Evolutionary conservation across 2,113 vertebrate genomes (phyloP).

Genomic region (Fulica atra): DNA sequence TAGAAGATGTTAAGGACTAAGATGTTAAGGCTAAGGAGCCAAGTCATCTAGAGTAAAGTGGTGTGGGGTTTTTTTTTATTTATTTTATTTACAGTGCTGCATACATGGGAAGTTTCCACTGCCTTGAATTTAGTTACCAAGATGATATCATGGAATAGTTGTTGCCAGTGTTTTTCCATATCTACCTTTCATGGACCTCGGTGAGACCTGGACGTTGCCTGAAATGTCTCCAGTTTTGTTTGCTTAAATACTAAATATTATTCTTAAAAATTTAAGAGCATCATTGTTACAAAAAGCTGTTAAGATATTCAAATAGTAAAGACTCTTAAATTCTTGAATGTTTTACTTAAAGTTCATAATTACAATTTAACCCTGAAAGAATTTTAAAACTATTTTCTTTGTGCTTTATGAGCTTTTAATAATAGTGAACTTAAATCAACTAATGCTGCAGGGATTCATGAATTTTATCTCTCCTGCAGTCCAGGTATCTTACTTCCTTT

Average conservation of each 20-base stretch:
- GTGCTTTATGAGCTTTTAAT: not conserved
- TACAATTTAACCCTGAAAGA: not conserved
- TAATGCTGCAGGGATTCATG: not conserved
- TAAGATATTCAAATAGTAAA: not conserved
- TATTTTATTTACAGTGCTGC: not conserved
- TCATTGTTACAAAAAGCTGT: not conserved
- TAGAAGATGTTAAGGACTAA: not conserved
- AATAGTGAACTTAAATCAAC: not conserved
- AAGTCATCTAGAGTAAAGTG: not conserved
- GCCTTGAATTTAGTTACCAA: not conserved
- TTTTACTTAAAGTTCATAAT: not conserved
- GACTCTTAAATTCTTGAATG: not conserved
- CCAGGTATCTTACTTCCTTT: not conserved
- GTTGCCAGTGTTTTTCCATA: not conserved
- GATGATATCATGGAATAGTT: rapidly evolving
- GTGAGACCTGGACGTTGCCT: not conserved
- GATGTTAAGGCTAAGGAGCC: not conserved
- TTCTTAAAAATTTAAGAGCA: not conserved
- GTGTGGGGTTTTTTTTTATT: not conserved
- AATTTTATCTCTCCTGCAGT: not conserved
- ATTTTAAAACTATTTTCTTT: not conserved
- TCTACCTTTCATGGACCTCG: not conserved
- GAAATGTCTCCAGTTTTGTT: not conserved
- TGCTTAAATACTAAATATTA: not conserved
- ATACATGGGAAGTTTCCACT: not conserved